A percentile compares a stretch with the other conserved stretches of the same genome.
Evolutionary conservation across 2,113 vertebrate genomes (phyloP).

Genomic region (Lonchura striata): DNA sequence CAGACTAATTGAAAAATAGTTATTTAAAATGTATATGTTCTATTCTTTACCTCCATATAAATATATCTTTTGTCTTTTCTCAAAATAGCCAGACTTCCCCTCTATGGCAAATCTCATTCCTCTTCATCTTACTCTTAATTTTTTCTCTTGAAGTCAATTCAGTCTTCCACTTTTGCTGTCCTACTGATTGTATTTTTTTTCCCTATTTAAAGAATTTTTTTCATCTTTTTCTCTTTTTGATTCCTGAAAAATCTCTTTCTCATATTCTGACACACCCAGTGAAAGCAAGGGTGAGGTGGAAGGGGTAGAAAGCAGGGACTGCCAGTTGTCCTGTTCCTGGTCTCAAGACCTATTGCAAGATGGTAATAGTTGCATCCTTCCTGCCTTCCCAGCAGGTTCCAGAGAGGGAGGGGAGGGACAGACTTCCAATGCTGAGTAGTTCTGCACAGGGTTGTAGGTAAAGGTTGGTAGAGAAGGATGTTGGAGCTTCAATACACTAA

Average conservation of each 20-base stretch:
- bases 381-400: not conserved
- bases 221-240: not conserved
- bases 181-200: not conserved
- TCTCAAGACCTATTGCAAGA: not conserved
- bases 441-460: not conserved
- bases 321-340: not conserved
- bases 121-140: not conserved
- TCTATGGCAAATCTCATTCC: not conserved
- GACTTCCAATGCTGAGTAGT: not conserved
- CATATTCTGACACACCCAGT: not conserved
- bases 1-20: not conserved
- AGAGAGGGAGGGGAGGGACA: not conserved
- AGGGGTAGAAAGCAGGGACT: not conserved
- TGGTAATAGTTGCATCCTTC: not conserved
- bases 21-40: not conserved
- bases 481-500: not conserved
- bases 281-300: not conserved
- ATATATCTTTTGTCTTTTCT: not conserved
- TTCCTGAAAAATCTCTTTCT: not conserved
- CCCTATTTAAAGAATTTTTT: not conserved
- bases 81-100: not conserved
- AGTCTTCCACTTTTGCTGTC: not conserved
- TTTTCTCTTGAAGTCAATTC: not conserved
- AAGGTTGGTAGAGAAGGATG: not conserved
- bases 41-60: not conserved